Evolutionary conservation across 1,140 invertebrate genomes (phyloP).

Genomic region (Paracyclopina nana): DNA sequence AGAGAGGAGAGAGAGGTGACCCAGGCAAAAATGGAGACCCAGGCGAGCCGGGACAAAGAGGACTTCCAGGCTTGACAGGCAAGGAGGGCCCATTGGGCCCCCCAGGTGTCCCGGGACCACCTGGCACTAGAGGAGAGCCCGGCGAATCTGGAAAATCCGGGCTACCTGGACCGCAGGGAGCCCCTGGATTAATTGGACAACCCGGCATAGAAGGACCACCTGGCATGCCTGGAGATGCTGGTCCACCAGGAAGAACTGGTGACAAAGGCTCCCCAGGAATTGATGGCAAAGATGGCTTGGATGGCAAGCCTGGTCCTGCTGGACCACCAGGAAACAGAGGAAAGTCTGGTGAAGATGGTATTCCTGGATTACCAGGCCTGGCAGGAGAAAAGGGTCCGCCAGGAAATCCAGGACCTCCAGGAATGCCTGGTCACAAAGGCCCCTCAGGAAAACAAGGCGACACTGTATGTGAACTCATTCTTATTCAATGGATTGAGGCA

Average conservation of each 20-base stretch:
- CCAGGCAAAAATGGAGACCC: slow-evolving; percentile 55
- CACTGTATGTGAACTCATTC: slow-evolving; percentile 25
- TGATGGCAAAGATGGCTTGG: slow-evolving; percentile 51
- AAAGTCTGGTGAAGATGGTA: slow-evolving; percentile 45
- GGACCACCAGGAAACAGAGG: slow-evolving; percentile 52
- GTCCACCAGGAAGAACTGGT: slow-evolving; percentile 57
- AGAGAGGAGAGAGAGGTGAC: slow-evolving; percentile 49
- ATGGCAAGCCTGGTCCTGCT: slow-evolving; percentile 50
- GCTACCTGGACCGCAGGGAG: slow-evolving; percentile 49
- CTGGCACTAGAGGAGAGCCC: slow-evolving; percentile 56
- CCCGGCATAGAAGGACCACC: slow-evolving; percentile 55
- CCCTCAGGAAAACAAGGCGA: slow-evolving; percentile 43
- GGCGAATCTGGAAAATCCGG: slow-evolving; percentile 52
- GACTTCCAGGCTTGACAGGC: slow-evolving; percentile 41
- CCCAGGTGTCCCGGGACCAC: slow-evolving; percentile 52
- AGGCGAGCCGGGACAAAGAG: slow-evolving; percentile 47
- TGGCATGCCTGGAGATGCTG: slow-evolving; percentile 56
- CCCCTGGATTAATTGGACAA: slow-evolving; percentile 48
- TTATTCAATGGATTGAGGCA: no score
- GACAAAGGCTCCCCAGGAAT: slow-evolving; percentile 49
- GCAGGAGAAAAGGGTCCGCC: slow-evolving; percentile 44
- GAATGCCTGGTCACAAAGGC: slow-evolving; percentile 50
- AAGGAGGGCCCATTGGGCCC: slow-evolving; percentile 44
- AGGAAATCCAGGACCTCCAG: slow-evolving; percentile 42
- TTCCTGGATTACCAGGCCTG: slow-evolving; percentile 51